Evolutionary conservation across 2,888 invertebrate species (phyloP).

Genomic region (Cantharis rufa): DNA sequence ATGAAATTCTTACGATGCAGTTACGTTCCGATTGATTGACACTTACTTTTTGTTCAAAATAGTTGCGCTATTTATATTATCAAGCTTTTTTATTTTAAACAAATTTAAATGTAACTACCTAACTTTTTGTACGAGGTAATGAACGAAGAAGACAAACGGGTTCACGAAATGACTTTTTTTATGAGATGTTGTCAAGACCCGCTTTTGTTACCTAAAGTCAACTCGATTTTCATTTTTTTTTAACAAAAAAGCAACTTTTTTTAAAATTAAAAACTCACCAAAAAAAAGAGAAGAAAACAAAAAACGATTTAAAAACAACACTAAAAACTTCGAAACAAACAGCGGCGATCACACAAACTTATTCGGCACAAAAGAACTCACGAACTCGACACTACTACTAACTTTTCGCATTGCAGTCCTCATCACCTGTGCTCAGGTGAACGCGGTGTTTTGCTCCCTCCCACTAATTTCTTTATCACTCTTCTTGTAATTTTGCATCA

Average conservation of each 20-base stretch:
- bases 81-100: background rate
- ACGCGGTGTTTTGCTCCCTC: constrained; percentile 24
- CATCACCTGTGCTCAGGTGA: constrained; percentile 33
- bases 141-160: background rate
- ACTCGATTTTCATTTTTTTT: background rate
- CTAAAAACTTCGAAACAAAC: background rate
- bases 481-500: background rate
- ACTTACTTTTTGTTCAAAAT: background rate
- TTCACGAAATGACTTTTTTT: background rate
- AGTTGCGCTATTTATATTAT: background rate
- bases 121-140: background rate
- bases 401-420: constrained; percentile 25
- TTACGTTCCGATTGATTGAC: background rate
- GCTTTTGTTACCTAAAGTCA: background rate
- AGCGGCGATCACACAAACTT: background rate
- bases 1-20: background rate
- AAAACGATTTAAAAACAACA: background rate
- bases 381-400: constrained; percentile 5
- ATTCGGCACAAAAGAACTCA: constrained; percentile 1
- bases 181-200: background rate
- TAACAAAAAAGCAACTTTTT: background rate
- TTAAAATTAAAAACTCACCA: background rate
- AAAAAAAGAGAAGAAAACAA: background rate
- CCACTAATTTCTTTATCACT: constrained; percentile 28
- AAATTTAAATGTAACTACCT: background rate